Evolutionary conservation across 2,888 invertebrate genomes (phyloP), one percentile per base, ranked within the genome.

Genomic region (Thymelicus lineola): DNA sequence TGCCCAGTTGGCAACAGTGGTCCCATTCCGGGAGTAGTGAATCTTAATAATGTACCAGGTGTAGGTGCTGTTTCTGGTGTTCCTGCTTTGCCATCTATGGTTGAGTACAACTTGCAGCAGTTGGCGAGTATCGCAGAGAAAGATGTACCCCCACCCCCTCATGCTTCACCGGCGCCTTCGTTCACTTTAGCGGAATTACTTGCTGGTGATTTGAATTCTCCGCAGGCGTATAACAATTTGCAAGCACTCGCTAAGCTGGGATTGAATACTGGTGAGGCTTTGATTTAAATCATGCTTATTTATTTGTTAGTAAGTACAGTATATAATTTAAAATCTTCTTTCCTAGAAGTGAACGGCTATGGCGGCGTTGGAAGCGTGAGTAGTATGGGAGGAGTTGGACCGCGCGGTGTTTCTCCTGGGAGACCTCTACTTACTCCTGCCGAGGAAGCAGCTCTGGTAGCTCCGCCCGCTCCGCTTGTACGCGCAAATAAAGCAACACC

Each of bases 211-310:
- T 86, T 95, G 6, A 95, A 94, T 78, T 95, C 95, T 0, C 96
- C 96, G 78, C 96, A 97, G 80, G 97, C 98, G 12, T 96, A 97
- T 79, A 97, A 97, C 88, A 98, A 98, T 91, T 94, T 98, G 75
- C 97, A 98, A 84, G 98, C 97, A 38, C 95, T 98, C 72, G 98
- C 98, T 71, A 98, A 98, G 88, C 94, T 98, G 70, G 98, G 98
- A 81, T 88, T 96, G 64, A 95, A 95, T 80, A 94, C 95, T 81
- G 96, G 96, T 96, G 85, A 93, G 93, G 9, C 7, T 5, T 62
- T 46, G 7, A 6, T 20, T 53, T 53, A 53, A 5, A 20, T 42
- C 53, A 17, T 36, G 58, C 14, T 65, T 15, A 10, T 6, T 20
- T 59, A 12, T 48, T 36, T 36, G 15, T 5, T 6, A 36, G 6